A percentile compares a stretch with the other conserved stretches of the same genome.
These are phyloP conservation scores for Ethmia dodecea DNA, from an alignment of 2,888 invertebrate species.

Conservation along the genomic window DNA sequence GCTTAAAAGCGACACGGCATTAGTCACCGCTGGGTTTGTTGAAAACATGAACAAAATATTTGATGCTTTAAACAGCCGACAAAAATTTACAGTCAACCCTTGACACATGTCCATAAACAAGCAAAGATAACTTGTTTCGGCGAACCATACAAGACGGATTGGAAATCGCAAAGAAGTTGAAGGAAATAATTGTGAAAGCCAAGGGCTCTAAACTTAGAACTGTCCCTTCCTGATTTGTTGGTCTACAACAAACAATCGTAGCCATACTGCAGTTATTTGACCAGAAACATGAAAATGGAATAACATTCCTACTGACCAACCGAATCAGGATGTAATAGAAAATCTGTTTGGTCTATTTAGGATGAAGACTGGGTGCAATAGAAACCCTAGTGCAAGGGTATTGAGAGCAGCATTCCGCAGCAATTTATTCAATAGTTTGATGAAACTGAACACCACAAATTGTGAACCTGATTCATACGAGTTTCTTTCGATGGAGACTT, in stretches of 20 bases:
- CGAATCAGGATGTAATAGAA: slow-evolving; percentile 18
- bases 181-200: slow-evolving; percentile 1
- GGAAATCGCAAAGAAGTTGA: slow-evolving; percentile 1
- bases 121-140: not conserved
- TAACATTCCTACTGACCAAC: slow-evolving; percentile 14
- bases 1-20: slow-evolving; percentile 12
- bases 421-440: slow-evolving; percentile 7
- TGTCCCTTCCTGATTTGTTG: slow-evolving; percentile 6
- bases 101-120: slow-evolving; percentile 7
- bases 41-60: slow-evolving; percentile 9
- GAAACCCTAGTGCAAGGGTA: slow-evolving; percentile 13
- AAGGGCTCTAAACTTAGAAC: not conserved
- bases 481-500: too few relatives aligned
- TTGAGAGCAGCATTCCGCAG: slow-evolving; percentile 13
- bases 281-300: slow-evolving; percentile 6
- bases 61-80: slow-evolving; percentile 5
- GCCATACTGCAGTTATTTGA: slow-evolving; percentile 3
- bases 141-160: not conserved
- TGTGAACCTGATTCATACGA: too few relatives aligned
- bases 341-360: slow-evolving; percentile 16
- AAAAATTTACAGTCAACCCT: slow-evolving; percentile 8
- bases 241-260: slow-evolving; percentile 3
- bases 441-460: not conserved
- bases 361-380: slow-evolving; percentile 14
- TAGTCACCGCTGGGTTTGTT: slow-evolving; percentile 12